A percentile compares a stretch with the other conserved stretches of the same genome.
Evolutionary conservation across 2,797 vertebrate species (phyloP).

Genomic region (Margarornis squamiger): DNA sequence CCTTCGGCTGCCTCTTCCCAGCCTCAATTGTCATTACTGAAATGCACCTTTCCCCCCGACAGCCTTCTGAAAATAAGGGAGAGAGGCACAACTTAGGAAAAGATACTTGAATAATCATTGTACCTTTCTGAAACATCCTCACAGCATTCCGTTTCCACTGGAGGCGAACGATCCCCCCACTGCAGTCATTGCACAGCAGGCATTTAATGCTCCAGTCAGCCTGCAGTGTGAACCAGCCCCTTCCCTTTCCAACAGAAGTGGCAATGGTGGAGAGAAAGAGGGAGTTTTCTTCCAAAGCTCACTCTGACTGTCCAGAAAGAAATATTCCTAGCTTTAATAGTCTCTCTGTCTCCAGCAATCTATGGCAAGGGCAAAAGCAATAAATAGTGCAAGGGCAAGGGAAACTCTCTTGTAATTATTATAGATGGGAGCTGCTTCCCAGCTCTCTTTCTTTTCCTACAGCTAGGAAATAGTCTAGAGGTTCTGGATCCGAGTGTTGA

Average conservation of each 20-base stretch:
- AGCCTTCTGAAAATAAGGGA: not conserved
- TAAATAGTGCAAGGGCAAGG: conserved; percentile 23
- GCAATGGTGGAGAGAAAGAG: not conserved
- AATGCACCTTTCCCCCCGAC: not conserved
- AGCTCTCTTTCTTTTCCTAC: not conserved
- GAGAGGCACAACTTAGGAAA: not conserved
- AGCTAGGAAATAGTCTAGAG: not conserved
- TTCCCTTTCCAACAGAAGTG: not conserved
- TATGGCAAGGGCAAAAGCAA: conserved; percentile 14
- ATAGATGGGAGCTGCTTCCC: not conserved
- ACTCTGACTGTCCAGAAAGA: not conserved
- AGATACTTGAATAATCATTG: not conserved
- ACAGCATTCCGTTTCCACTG: not conserved
- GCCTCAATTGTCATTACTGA: not conserved
- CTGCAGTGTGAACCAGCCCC: conserved; percentile 55
- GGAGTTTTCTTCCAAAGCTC: not conserved
- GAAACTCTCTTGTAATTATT: conserved; percentile 6
- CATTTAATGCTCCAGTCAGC: conserved; percentile 25
- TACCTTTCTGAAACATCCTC: not conserved
- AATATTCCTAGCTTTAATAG: not conserved
- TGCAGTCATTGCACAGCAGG: conserved; percentile 56
- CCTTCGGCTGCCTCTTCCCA: not conserved
- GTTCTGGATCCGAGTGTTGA: not conserved
- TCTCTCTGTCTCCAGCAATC: not conserved
- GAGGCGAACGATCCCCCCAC: conserved; percentile 33